Base-by-base conservation (phyloP, 2,797 vertebrate species). In the Kryptopterus vitreolus region DNA sequence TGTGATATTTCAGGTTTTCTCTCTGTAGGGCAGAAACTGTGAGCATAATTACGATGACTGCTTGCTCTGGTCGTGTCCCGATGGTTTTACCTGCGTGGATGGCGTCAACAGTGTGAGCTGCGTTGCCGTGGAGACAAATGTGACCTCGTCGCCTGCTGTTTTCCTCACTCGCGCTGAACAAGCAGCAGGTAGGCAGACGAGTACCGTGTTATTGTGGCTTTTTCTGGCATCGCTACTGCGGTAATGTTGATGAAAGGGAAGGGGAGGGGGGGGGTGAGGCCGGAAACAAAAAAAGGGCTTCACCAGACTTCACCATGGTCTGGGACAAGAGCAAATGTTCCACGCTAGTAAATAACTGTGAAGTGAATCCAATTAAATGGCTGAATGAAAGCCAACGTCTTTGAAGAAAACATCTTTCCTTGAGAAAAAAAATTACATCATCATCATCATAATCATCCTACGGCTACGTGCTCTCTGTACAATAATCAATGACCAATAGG, bases 1-100 rank as follows among this genome's bases (percentile, higher is more conserved):
- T n/a, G 46, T 62, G 58, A 74, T 59, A 50, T 62, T 20, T 31
- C 52, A 8, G 70, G 58, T 35, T 78, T 85, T 82, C 13, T 29
- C 24, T 80, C 88, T 81, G 31, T 90, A 94, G 94, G 94, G 95
- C 85, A 91, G 77, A 86, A 94, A 92, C 92, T 95, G 93, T 89
- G 93, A 95, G 81, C 86, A 91, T 90, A 95, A 96, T 92, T 96
- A 94, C 87, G 89, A 94, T 81, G 93, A 95, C 88, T 97, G 94
- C 92, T 89, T 93, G 89, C 90, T 92, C 70, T 91, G 92, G 85
- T 90, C 91, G 29, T 96, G 94, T 89, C 95, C 95, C 74, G 85
- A 83, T 89, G 92, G 88, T n/a, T 93, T 92, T 90, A 88, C 90
- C 86, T 96, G 94, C 89, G 83, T 92, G 87, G 95, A 96, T 82